Base-by-base conservation (phyloP, 2,888 invertebrate species). In the Hoplodrina ambigua region DNA sequence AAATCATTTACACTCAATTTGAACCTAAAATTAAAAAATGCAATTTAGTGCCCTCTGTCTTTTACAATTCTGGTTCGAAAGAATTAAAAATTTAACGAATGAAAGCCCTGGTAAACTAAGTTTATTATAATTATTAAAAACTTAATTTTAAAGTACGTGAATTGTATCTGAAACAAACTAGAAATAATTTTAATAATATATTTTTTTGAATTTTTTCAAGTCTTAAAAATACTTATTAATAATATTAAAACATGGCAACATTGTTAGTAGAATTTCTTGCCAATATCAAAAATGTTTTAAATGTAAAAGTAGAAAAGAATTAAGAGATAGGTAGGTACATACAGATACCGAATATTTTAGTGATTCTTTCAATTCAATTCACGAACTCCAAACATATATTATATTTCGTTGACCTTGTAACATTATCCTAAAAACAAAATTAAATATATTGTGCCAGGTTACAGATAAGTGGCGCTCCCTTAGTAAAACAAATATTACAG, bases 41-140 rank as follows among this genome's bases (percentile, higher is more conserved):
- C 91, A 87, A 88, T 87, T 85, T 88, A 88, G 86, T 89, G 87
- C 85, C 84, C 72, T 82, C 82, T 90, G 90, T 90, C 91, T 90
- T 91, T 90, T 89, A 82, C 60, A 56, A 25, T 73, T 67, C 46
- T 59, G 61, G 60, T 73, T 78, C 25, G 52, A 72, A 60, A 66
- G 54, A 68, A 68, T 69, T 75, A 71, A 74, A n/a, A 73, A 73
- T 78, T 65, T 72, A 52, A 75, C 60, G 33, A 72, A 77, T 83
- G 65, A 82, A 82, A 85, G 69, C 69, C 75, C 70, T 82, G 72
- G 58, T 80, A 75, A 78, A 78, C 72, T 81, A 78, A 55, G 20
- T 61, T 60, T 75, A 57, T 49, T 54, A 67, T 69, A 68, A 61
- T 74, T 57, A 75, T 58, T 80, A 75, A 33, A 60, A 57, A 37